Conservation (phyloP, 2,888 invertebrate genomes). For the Noctua janthina region DNA sequence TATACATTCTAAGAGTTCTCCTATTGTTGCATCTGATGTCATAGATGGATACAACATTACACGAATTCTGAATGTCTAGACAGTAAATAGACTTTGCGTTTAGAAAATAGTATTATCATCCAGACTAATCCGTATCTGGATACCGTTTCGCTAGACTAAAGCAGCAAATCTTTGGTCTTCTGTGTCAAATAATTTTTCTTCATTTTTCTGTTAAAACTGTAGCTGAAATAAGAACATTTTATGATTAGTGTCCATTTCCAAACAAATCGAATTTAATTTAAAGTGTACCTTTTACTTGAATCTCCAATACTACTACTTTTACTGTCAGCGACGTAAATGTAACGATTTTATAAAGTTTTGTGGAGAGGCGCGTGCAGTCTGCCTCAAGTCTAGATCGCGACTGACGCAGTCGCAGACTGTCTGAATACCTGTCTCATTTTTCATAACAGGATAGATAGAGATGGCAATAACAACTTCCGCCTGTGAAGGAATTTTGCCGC, state of each 20-base stretch:
- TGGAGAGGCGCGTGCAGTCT: slow-evolving; percentile 27
- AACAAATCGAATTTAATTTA: background rate
- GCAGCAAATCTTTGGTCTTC: background rate
- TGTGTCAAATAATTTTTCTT: background rate
- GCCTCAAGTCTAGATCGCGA: slow-evolving; percentile 26
- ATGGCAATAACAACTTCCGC: slow-evolving; percentile 44
- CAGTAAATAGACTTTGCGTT: background rate
- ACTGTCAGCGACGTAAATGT: slow-evolving; percentile 4
- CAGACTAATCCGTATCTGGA: too few species aligned
- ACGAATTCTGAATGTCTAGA: background rate
- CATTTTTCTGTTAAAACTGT: background rate
- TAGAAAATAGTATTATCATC: background rate
- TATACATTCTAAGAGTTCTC: background rate
- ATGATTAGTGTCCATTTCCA: background rate
- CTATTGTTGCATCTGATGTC: background rate
- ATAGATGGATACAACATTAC: background rate
- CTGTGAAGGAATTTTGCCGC: slow-evolving; percentile 14
- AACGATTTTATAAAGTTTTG: slow-evolving; percentile 30
- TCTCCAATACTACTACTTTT: background rate
- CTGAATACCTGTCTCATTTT: slow-evolving; percentile 28
- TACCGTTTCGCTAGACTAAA: background rate
- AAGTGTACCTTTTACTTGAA: background rate
- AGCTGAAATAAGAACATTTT: background rate
- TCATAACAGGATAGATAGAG: slow-evolving; percentile 24
- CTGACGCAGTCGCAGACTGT: slow-evolving; percentile 37